Conservation (phyloP, 2,888 invertebrate species). For the Lysandra bellargus region DNA sequence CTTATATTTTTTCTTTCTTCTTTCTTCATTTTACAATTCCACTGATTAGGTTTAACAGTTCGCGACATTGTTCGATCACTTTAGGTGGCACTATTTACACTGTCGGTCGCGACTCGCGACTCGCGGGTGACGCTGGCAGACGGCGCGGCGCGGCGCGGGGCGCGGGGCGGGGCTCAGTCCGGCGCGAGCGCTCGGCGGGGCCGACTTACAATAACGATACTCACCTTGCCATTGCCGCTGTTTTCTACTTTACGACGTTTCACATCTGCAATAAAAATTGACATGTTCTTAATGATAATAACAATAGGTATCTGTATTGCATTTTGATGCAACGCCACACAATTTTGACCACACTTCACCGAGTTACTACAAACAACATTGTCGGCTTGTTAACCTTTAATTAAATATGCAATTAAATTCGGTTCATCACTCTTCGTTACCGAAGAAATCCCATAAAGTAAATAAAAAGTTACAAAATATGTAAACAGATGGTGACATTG, state of each 20-base stretch:
- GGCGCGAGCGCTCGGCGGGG: conserved; percentile 68
- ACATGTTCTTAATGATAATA: not conserved
- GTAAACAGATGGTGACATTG: too few relatives aligned
- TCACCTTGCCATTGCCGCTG: conserved; percentile 89
- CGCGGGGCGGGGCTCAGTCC: conserved; percentile 77
- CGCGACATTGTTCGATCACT: conserved; percentile 3
- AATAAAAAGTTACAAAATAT: too few relatives aligned
- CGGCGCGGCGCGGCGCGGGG: not conserved
- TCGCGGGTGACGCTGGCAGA: not conserved
- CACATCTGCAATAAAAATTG: conserved; percentile 79
- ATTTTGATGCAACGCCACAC: too few relatives aligned
- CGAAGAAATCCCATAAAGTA: too few relatives aligned
- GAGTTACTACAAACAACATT: too few relatives aligned
- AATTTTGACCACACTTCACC: too few relatives aligned
- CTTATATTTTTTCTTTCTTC: not conserved
- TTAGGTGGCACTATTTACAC: not conserved
- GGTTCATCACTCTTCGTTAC: too few relatives aligned
- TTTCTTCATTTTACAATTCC: not conserved
- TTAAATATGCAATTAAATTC: too few relatives aligned
- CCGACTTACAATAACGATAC: conserved; percentile 81
- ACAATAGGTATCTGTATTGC: too few relatives aligned
- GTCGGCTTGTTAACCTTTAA: too few relatives aligned
- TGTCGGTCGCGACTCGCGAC: not conserved
- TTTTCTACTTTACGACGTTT: conserved; percentile 92
- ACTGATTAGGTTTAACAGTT: conserved; percentile 1